Evolutionary conservation across 1,140 invertebrate genomes (phyloP).

Genomic region (Hylaeus volcanicus): DNA sequence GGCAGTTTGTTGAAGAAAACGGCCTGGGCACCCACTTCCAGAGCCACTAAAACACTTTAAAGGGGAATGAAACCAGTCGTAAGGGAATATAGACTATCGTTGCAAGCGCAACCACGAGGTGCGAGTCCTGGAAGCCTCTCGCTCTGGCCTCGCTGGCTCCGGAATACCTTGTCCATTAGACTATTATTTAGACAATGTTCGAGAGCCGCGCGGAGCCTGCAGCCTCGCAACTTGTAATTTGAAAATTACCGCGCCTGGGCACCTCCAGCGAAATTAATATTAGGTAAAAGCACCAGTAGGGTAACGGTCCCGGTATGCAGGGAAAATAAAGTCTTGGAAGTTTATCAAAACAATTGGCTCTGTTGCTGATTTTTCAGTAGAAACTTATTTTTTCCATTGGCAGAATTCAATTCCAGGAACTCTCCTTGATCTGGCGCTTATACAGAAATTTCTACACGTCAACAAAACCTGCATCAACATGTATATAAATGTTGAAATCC

Average conservation of each 20-base stretch:
- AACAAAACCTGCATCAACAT: too few relatives aligned
- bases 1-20: slow-evolving; percentile 57
- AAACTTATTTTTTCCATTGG: too few relatives aligned
- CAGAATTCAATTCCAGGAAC: too few relatives aligned
- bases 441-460: too few relatives aligned
- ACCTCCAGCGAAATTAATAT: slow-evolving; percentile 36
- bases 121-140: slow-evolving; percentile 38
- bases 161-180: slow-evolving; percentile 56
- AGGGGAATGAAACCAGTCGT: slow-evolving; percentile 60
- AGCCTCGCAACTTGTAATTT: slow-evolving; percentile 46
- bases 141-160: neutral
- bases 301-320: too few relatives aligned
- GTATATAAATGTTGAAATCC: too few relatives aligned
- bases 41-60: slow-evolving; percentile 62
- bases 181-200: slow-evolving; percentile 61
- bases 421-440: too few relatives aligned
- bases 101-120: slow-evolving; percentile 29
- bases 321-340: too few relatives aligned
- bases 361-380: too few relatives aligned
- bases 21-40: slow-evolving; percentile 55
- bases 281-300: neutral
- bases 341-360: too few relatives aligned
- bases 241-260: slow-evolving; percentile 45
- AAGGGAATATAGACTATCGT: slow-evolving; percentile 59
- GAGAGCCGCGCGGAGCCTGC: slow-evolving; percentile 3